These are phyloP conservation scores for Enteromius fasciolatus DNA, from an alignment of 2,797 vertebrate genomes.

Conservation along the genomic window DNA sequence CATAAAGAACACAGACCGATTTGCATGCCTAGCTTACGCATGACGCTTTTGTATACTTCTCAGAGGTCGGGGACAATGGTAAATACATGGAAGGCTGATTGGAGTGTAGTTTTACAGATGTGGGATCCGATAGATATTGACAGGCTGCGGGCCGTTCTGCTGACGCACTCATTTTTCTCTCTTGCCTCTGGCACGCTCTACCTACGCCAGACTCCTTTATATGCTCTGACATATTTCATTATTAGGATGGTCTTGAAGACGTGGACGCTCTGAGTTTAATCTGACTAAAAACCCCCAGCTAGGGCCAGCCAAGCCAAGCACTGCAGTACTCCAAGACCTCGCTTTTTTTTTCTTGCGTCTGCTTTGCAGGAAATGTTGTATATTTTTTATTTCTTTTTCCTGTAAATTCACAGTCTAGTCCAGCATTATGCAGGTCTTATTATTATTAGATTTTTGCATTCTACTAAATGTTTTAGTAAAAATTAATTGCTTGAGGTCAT, in stretches of 20 bases:
- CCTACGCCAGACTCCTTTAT: conserved; percentile 82
- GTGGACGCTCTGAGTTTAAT: conserved; percentile 87
- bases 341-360: conserved; percentile 47
- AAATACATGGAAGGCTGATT: conserved; percentile 58
- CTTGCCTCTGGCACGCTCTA: conserved; percentile 7
- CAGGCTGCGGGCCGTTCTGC: conserved; percentile 82
- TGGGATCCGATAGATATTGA: conserved; percentile 89
- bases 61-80: conserved; percentile 41
- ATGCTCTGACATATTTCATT: conserved; percentile 97
- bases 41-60: conserved; percentile 39
- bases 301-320: conserved; percentile 26
- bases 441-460: neutral
- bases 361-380: conserved; percentile 27
- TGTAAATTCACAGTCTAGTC: conserved; percentile 5
- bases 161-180: conserved; percentile 70
- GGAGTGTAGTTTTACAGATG: conserved; percentile 73
- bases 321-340: conserved; percentile 34
- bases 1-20: neutral
- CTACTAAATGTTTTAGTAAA: conserved; percentile 4
- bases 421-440: neutral
- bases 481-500: neutral
- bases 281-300: conserved; percentile 82
- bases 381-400: neutral
- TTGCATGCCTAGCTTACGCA: neutral
- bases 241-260: conserved; percentile 91